A percentile compares a stretch with the other conserved stretches of the same genome.
Conservation (phyloP, 2,888 invertebrate genomes). For the Steromphala cineraria region DNA sequence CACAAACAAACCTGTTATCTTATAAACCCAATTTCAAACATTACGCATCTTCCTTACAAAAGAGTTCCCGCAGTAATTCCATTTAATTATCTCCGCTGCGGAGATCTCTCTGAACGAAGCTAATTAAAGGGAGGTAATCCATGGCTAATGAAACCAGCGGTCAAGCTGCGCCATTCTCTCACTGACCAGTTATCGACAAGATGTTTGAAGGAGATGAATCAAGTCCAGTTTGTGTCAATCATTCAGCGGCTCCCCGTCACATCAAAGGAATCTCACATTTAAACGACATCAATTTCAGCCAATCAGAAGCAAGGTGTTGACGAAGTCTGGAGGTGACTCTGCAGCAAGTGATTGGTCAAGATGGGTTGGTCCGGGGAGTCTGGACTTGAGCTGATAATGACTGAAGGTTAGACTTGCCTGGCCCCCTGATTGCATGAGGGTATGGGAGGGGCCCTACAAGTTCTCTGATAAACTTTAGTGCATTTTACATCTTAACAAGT, state of each 20-base stretch:
- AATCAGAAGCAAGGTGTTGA: neutral
- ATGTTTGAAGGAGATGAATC: neutral
- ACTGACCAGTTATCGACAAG: neutral
- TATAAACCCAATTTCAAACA: neutral
- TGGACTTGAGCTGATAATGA: constrained; percentile 8
- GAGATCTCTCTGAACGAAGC: neutral
- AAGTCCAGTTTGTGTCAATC: neutral
- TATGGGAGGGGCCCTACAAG: neutral
- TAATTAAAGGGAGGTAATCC: constrained; percentile 3
- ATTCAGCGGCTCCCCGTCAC: neutral
- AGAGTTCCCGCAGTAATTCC: neutral
- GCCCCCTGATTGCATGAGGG: neutral
- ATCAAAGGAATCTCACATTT: neutral
- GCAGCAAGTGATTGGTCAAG: neutral
- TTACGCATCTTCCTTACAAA: neutral
- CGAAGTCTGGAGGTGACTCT: neutral
- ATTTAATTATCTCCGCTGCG: neutral
- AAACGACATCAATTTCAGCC: neutral
- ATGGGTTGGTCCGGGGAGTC: neutral
- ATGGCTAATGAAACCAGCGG: neutral
- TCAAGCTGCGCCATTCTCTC: neutral
- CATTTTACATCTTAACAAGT: too few species aligned
- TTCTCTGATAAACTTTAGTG: too few species aligned
- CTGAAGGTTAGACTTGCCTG: neutral
- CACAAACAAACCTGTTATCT: too few species aligned